phyloP scores from a whole-genome alignment of 2,888 invertebrate species.

The Choristoneura rosaceana region DNA sequence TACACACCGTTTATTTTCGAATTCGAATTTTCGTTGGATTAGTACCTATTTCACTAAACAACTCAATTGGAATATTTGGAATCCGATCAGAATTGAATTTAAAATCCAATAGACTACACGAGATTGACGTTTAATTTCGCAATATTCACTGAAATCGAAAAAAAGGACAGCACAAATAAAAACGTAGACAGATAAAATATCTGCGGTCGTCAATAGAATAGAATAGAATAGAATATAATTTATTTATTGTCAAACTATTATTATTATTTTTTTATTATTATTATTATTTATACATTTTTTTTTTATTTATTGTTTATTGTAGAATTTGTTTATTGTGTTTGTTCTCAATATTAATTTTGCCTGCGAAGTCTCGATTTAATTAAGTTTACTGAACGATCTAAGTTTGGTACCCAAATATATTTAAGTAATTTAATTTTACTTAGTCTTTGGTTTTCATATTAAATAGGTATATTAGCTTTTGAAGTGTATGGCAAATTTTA shows the following conservation, averaged over 20 bases:
- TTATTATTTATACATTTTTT: too few relatives aligned
- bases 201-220: not conserved
- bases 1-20: not conserved
- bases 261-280: too few relatives aligned
- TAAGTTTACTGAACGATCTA: not conserved
- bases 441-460: not conserved
- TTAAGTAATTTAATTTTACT: not conserved
- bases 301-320: too few relatives aligned
- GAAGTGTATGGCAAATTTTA: not conserved
- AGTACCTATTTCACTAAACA: not conserved
- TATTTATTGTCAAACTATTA: too few relatives aligned
- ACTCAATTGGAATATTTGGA: slow-evolving; percentile 4
- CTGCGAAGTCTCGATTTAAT: not conserved
- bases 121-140: not conserved
- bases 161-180: not conserved
- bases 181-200: not conserved
- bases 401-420: not conserved
- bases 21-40: not conserved
- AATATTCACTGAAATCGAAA: not conserved
- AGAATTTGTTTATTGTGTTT: too few relatives aligned
- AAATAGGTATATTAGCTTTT: not conserved
- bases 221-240: too few relatives aligned
- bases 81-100: not conserved
- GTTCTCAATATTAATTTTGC: not conserved
- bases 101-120: not conserved